These are phyloP conservation scores for Cepaea nemoralis DNA, from an alignment of 1,140 invertebrate genomes.

Conservation along the genomic window DNA sequence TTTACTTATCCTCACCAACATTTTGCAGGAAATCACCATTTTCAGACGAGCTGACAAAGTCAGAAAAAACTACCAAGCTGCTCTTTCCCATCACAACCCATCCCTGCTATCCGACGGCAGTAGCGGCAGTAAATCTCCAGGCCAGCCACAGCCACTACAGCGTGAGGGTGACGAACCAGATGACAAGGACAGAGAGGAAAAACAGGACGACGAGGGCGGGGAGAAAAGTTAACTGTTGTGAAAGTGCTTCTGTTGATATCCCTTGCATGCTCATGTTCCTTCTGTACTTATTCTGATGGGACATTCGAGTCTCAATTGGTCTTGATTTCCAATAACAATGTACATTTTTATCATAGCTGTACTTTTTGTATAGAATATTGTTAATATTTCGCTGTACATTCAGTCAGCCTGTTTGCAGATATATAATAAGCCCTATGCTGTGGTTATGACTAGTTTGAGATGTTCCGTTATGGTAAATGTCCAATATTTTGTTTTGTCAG, in stretches of 20 bases:
- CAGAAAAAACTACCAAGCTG: conserved; percentile 59
- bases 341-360: no score
- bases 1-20: no score
- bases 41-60: conserved; percentile 70
- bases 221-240: conserved; percentile 12
- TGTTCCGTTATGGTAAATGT: no score
- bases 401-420: no score
- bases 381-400: no score
- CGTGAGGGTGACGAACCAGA: conserved; percentile 13
- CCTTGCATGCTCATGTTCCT: not conserved
- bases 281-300: no score
- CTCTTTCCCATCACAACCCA: conserved; percentile 48
- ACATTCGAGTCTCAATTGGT: no score
- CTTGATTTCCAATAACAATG: no score
- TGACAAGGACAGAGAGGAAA: conserved; percentile 25
- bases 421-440: no score
- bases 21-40: conserved; percentile 69
- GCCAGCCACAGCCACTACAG: conserved; percentile 22
- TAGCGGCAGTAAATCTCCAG: not conserved
- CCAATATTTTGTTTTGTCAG: no score
- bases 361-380: no score
- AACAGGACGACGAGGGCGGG: conserved; percentile 30
- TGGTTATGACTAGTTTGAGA: no score
- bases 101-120: conserved; percentile 32
- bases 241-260: not conserved